phyloP scores from a whole-genome alignment of 2,113 vertebrate genomes.

The Hypocryptadius cinnamomeus region DNA sequence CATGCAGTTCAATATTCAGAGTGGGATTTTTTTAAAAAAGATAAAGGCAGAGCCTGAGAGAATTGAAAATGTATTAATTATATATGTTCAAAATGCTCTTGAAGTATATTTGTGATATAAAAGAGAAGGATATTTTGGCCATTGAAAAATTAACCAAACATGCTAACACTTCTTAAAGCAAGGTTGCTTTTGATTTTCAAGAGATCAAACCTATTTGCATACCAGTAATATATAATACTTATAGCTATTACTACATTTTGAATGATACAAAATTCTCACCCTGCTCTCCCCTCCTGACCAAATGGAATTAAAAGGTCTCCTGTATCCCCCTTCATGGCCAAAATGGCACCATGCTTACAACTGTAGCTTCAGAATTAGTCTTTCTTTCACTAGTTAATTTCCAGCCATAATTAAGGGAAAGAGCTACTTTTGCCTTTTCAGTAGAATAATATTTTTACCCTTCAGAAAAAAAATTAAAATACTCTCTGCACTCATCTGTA shows the following conservation, averaged over 20 bases:
- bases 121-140: not conserved
- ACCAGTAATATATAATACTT: not conserved
- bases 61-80: not conserved
- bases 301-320: not conserved
- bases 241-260: not conserved
- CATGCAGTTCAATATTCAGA: not conserved
- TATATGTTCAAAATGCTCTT: not conserved
- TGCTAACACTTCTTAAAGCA: not conserved
- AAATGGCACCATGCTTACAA: not conserved
- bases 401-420: not conserved
- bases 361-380: not conserved
- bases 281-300: not conserved
- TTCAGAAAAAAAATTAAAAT: not conserved
- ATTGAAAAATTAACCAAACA: not conserved
- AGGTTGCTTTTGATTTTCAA: not conserved
- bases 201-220: not conserved
- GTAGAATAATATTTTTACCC: not conserved
- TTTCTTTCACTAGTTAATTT: not conserved
- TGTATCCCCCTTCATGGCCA: not conserved
- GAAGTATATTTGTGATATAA: fast-evolving
- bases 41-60: not conserved
- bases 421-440: not conserved
- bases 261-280: not conserved
- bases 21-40: not conserved
- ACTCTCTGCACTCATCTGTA: not conserved